Base-by-base conservation (phyloP, 2,888 invertebrate species). In the Cyclophora punctaria region DNA sequence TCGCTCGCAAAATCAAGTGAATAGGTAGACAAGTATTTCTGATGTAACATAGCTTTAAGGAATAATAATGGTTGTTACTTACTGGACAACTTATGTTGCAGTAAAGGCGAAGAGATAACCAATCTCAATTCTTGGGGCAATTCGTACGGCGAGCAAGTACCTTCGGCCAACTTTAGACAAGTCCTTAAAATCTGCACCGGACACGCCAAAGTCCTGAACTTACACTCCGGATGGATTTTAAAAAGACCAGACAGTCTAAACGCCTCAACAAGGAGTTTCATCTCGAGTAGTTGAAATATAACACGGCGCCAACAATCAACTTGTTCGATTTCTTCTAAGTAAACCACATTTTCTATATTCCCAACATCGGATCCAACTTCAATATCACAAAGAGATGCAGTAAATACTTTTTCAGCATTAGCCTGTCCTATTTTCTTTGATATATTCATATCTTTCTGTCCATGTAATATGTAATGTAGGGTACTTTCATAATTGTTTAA, bases 161-260 rank as follows among this genome's bases (percentile, higher is more conserved):
- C 91, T 71, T 93, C 93, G 0, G 92, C 93, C 48, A 93, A 70
- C 64, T 88, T 90, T 58, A 91, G 78, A 57, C 92, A 93, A 2
- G 92, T 83, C 69, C 91, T 86, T 45, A 93, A 67, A 43, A 92
- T 89, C 65, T 91, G 90, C 41, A 93, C 82, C 0, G 88, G 87
- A 50, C 85, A 86, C 3, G 77, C 76, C 0, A 81, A 78, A 3
- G 75, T 70, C 46, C 83, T 68, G 48, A 74, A 80, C n/a, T 71
- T 63, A 47, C 70, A 83, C 54, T 86, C 85, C 0, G 79, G 71
- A 41, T 92, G 90, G 1, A 72, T 66, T 56, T 76, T 81, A 53
- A 90, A 92, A 64, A 91, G 76, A 46, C 84, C 81, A 1, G 90
- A 89, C 48, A 93, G 71, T 52, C 92, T 83, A 47, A 93, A 85